phyloP scores from a whole-genome alignment of 2,888 invertebrate genomes.

The Cantharis rustica region DNA sequence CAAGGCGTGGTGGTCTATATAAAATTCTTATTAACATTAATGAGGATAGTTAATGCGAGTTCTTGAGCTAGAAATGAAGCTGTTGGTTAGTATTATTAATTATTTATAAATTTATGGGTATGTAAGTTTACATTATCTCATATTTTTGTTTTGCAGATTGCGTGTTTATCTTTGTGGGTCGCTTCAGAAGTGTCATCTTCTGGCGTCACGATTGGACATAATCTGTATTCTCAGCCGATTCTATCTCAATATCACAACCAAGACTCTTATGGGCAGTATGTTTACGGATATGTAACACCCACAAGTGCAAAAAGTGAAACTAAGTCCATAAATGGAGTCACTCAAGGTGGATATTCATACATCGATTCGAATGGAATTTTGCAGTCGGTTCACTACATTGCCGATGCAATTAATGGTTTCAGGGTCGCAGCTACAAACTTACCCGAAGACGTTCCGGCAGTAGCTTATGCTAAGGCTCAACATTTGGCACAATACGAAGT shows the following conservation, averaged over 20 bases:
- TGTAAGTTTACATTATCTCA: neutral
- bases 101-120: neutral
- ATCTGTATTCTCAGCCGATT: slow-evolving; percentile 51
- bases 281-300: slow-evolving; percentile 68
- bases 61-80: slow-evolving; percentile 37
- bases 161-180: slow-evolving; percentile 13
- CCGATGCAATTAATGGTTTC: slow-evolving; percentile 68
- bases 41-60: slow-evolving; percentile 40
- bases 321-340: slow-evolving; percentile 65
- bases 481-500: slow-evolving; percentile 49
- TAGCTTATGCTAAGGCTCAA: slow-evolving; percentile 50
- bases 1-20: slow-evolving; percentile 39
- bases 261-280: slow-evolving; percentile 63
- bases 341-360: slow-evolving; percentile 70
- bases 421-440: slow-evolving; percentile 70
- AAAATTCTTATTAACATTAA: slow-evolving; percentile 29
- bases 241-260: slow-evolving; percentile 60
- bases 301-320: slow-evolving; percentile 69
- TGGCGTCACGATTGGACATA: slow-evolving; percentile 56
- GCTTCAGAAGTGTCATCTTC: slow-evolving; percentile 18
- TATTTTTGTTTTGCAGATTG: slow-evolving; percentile 7
- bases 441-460: slow-evolving; percentile 57
- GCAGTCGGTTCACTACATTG: slow-evolving; percentile 68
- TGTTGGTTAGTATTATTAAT: slow-evolving; percentile 37
- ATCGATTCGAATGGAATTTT: slow-evolving; percentile 68